Conservation (phyloP, 1,140 invertebrate genomes). For the Bombyx mandarina region DNA sequence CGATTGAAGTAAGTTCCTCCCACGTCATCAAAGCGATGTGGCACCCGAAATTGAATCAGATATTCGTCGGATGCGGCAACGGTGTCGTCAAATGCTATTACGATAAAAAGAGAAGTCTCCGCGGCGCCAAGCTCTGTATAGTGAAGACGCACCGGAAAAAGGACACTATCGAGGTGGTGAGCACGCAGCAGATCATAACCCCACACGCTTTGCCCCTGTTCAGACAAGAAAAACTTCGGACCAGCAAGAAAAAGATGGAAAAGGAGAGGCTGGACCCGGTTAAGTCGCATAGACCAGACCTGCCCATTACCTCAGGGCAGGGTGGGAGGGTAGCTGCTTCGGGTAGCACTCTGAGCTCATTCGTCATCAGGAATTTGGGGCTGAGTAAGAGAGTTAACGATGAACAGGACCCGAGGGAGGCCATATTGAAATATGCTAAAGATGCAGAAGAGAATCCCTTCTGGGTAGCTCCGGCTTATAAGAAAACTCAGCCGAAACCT, state of each 20-base stretch:
- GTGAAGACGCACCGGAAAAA: slow-evolving; percentile 85
- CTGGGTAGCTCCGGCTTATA: slow-evolving; percentile 94
- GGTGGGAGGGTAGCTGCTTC: slow-evolving; percentile 95
- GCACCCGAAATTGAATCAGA: slow-evolving; percentile 98
- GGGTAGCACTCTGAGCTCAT: slow-evolving; percentile 96
- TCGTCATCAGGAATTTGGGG: slow-evolving; percentile 96
- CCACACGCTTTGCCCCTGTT: slow-evolving; percentile 97
- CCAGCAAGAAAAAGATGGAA: slow-evolving; percentile 92
- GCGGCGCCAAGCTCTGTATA: slow-evolving; percentile 93
- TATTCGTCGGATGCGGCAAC: slow-evolving; percentile 94
- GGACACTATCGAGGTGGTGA: slow-evolving; percentile 88
- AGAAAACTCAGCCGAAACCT: slow-evolving; percentile 85
- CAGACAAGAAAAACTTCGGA: slow-evolving; percentile 91
- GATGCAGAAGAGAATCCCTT: slow-evolving; percentile 97
- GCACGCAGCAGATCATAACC: slow-evolving; percentile 95
- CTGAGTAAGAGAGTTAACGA: slow-evolving; percentile 94
- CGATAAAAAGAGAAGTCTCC: slow-evolving; percentile 85
- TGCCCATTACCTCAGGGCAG: slow-evolving; percentile 94
- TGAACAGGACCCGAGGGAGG: slow-evolving; percentile 96
- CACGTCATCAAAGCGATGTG: slow-evolving; percentile 92
- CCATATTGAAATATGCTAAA: slow-evolving; percentile 97
- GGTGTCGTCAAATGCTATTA: slow-evolving; percentile 93
- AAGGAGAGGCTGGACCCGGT: slow-evolving; percentile 93
- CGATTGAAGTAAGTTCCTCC: slow-evolving; percentile 83
- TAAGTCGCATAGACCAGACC: slow-evolving; percentile 93